A percentile compares a stretch with the other conserved stretches of the same genome.
Evolutionary conservation across 2,113 vertebrate genomes (phyloP).

Genomic region (Carassius auratus): DNA sequence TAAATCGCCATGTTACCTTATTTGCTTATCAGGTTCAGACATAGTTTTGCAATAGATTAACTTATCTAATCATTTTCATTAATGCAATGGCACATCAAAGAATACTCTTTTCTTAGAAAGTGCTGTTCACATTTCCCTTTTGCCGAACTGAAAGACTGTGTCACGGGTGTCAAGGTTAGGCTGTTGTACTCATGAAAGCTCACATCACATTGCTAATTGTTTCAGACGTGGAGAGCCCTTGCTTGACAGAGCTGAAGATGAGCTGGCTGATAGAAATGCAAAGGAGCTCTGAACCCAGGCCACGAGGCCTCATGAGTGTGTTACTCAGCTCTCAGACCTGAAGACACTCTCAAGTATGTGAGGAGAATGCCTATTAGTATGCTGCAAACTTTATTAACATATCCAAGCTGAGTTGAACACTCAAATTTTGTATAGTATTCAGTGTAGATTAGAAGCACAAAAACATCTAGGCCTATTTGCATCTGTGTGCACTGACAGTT

Average conservation of each 20-base stretch:
- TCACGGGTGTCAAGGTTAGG: constrained; percentile 21
- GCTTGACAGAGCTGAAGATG: constrained; percentile 15
- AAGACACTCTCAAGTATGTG: constrained; percentile 21
- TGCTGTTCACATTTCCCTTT: neutral
- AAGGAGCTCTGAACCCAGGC: neutral
- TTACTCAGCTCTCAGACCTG: constrained; percentile 30
- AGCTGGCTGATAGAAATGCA: neutral
- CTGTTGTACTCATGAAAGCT: constrained; percentile 18
- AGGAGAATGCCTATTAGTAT: constrained; percentile 7
- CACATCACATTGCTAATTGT: constrained; percentile 50
- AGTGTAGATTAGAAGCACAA: neutral
- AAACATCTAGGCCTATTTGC: neutral
- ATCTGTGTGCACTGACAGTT: neutral
- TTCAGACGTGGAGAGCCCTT: neutral
- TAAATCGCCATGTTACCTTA: too few species aligned
- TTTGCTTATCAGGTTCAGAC: too few species aligned
- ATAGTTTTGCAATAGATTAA: neutral
- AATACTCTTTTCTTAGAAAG: neutral
- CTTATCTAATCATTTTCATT: neutral
- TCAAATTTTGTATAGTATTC: neutral
- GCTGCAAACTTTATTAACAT: neutral
- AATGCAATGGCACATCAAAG: neutral
- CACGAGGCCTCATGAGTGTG: constrained; percentile 6
- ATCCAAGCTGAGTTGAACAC: neutral
- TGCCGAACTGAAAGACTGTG: constrained; percentile 23